Percentiles rank a stretch among this genome's conserved stretches.
phyloP scores from a whole-genome alignment of 2,888 invertebrate genomes.

The Meiosimyza platycephala region DNA sequence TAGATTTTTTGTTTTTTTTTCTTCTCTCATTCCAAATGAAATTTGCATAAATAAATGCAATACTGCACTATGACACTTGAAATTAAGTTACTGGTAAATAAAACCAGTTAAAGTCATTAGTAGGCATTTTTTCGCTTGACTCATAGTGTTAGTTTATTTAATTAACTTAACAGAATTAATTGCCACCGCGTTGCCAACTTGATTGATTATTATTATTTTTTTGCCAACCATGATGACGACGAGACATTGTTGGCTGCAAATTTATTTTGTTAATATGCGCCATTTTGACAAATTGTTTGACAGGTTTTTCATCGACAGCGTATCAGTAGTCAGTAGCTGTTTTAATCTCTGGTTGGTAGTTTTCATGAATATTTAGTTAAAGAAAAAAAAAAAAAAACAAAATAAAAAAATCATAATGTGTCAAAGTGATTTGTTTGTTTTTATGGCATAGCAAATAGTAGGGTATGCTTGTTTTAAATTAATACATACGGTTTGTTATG shows the following conservation, averaged over 20 bases:
- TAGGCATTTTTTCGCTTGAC: no score
- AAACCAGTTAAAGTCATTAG: no score
- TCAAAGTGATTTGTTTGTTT: conserved; percentile 29
- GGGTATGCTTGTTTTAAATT: no score
- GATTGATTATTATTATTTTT: conserved; percentile 18
- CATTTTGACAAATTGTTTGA: conserved; percentile 34
- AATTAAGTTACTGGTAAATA: no score
- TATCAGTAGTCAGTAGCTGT: conserved; percentile 1
- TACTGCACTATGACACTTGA: no score
- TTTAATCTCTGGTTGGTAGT: background rate
- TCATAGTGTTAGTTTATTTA: conserved; percentile 1
- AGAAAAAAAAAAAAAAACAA: background rate
- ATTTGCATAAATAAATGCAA: no score
- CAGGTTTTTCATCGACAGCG: conserved; percentile 29
- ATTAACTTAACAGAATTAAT: conserved; percentile 29
- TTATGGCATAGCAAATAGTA: no score
- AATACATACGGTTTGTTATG: no score
- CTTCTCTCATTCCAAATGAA: no score
- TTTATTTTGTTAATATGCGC: conserved; percentile 20
- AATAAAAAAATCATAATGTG: conserved; percentile 5
- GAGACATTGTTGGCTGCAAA: conserved; percentile 6
- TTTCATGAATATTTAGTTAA: conserved; percentile 25
- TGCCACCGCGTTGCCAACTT: conserved; percentile 28
- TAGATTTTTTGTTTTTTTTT: no score
- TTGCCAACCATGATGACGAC: background rate